Evolutionary conservation across 2,888 invertebrate genomes (phyloP).

Genomic region (Glyphotaelius pellucidus): DNA sequence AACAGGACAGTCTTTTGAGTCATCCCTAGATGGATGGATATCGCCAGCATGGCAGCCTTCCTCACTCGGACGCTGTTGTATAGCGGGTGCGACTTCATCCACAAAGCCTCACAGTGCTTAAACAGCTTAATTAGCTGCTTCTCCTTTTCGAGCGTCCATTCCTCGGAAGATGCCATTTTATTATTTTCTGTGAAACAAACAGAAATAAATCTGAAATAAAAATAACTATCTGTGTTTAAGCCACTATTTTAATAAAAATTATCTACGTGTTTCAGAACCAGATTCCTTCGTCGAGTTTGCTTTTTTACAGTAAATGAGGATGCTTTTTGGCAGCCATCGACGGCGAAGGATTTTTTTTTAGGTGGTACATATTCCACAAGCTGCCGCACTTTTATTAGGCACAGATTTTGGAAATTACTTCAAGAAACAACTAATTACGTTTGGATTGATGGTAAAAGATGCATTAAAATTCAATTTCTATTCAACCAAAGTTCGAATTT

Average conservation of each 20-base stretch:
- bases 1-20: neutral
- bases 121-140: neutral
- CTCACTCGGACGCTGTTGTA: neutral
- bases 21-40: neutral
- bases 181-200: neutral
- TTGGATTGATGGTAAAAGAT: too few species aligned
- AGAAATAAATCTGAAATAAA: neutral
- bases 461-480: too few species aligned
- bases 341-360: neutral
- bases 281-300: too few species aligned
- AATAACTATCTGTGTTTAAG: neutral
- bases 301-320: neutral
- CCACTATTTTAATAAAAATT: too few species aligned
- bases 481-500: too few species aligned
- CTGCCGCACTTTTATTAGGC: too few species aligned
- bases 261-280: too few species aligned
- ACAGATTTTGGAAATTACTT: too few species aligned
- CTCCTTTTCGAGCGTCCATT: neutral
- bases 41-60: neutral
- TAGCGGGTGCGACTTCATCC: neutral
- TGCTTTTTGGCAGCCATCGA: neutral
- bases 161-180: neutral
- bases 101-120: neutral
- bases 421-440: too few species aligned
- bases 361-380: neutral